Conservation (phyloP, 2,113 vertebrate genomes). For the Brachyhypopomus gauderio region DNA sequence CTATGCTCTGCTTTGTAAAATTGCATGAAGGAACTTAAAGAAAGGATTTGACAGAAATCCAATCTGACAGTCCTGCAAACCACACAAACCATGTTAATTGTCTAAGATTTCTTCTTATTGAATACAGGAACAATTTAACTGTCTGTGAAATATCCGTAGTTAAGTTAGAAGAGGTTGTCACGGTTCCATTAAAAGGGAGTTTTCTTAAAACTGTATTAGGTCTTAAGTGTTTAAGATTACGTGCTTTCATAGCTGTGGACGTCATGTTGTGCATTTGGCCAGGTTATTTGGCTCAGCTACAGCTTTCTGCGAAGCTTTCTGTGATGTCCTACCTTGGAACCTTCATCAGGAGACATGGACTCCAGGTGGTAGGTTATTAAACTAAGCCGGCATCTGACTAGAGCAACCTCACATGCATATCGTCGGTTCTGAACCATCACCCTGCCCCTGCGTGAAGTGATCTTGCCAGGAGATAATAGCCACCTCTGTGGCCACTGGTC, state of each 20-base stretch:
- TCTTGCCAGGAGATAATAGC: conserved; percentile 50
- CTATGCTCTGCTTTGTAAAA: neutral
- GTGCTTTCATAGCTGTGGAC: neutral
- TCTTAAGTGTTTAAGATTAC: neutral
- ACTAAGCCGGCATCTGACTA: conserved; percentile 10
- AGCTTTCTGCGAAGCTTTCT: neutral
- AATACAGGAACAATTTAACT: neutral
- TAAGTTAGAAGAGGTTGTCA: neutral
- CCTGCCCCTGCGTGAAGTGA: conserved; percentile 29
- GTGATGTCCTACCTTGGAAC: neutral
- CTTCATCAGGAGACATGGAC: neutral
- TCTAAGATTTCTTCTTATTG: conserved; percentile 2
- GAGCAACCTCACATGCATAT: conserved; percentile 42
- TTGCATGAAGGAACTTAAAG: no score
- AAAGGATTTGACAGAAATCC: no score
- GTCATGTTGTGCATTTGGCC: neutral
- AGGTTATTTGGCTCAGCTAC: neutral
- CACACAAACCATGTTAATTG: neutral
- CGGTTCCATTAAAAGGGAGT: no score
- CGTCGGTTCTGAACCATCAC: conserved; percentile 43
- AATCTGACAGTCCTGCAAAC: no score
- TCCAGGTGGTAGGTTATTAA: conserved; percentile 38
- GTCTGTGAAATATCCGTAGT: neutral
- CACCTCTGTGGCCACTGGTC: conserved; percentile 40
- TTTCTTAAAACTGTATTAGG: no score